Evolutionary conservation across 1,140 invertebrate genomes (phyloP), one percentile per base, ranked within the genome.

Genomic region (Euwallacea similis): DNA sequence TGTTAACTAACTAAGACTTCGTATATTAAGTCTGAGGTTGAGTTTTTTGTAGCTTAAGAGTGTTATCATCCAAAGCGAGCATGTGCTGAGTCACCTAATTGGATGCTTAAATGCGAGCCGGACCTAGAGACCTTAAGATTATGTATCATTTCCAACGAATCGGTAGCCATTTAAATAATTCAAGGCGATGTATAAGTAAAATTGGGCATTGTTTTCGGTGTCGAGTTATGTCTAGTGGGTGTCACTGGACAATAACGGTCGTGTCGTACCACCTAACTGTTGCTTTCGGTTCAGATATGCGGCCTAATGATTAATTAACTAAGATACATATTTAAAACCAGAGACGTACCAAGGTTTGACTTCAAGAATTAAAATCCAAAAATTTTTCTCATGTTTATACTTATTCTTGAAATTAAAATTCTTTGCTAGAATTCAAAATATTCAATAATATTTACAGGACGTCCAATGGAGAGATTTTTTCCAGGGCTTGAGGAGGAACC

Each of bases 121-220:
- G 55, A 21, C 55, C 55, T 58, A 61, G 59, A 61, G 61, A 50
- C 61, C 61, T 64, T 64, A 64, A 64, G 61, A 47, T 64, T 64
- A 64, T 64, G 61, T 64, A 64, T 64, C 46, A 50, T 13, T 64
- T 64, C 61, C 43, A 41, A 46, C 13, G 61, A 64, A 64, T 64
- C 61, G 42, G 61, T 61, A 61, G 59, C 59, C 46, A 64, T 64
- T 64, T 47, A 50, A 64, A 64, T 50, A 61, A 61, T 64, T 50
- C 61, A 64, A 64, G 61, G 61, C 43, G 61, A 64, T 41, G 46
- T 64, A 50, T 64, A 47, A 64, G 61, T 64, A 47, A 64, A 64
- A 64, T 64, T 64, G 33, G 21, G 46, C 42, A 64, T 64, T 64
- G 61, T 64, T 64, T 64, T 64, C 33, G 43, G 43, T 50, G 42